Conservation (phyloP, 2,797 vertebrate genomes). For the Morus bassanus region DNA sequence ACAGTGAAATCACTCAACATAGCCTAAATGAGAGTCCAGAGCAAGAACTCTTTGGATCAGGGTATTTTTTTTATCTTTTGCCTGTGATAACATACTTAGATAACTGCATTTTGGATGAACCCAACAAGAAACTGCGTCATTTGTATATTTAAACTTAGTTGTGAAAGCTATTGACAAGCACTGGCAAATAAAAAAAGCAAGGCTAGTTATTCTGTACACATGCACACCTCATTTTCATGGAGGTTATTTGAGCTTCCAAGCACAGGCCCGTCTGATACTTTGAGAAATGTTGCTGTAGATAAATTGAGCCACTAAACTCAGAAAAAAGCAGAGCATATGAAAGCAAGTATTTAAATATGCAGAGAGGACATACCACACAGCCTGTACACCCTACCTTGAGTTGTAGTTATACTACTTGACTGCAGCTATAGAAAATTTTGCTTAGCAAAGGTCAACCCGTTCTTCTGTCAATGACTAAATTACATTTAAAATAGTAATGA, state of each 20-base stretch:
- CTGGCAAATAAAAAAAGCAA: not conserved
- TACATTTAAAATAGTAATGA: slow-evolving; percentile 8
- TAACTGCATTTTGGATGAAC: not conserved
- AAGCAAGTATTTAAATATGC: not conserved
- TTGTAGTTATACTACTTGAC: not conserved
- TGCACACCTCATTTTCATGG: not conserved
- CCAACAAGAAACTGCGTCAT: not conserved
- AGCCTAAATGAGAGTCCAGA: not conserved
- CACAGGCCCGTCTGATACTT: not conserved
- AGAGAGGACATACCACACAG: not conserved
- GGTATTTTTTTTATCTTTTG: not conserved
- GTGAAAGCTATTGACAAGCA: not conserved
- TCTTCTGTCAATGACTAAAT: slow-evolving; percentile 2
- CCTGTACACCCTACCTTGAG: not conserved
- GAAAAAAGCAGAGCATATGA: not conserved
- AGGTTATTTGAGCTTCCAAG: not conserved
- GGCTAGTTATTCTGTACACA: not conserved
- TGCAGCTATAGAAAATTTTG: not conserved
- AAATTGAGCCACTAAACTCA: not conserved
- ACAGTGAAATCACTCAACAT: not conserved
- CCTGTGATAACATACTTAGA: not conserved
- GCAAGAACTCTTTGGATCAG: not conserved
- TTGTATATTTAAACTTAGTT: not conserved
- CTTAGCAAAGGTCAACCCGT: not conserved
- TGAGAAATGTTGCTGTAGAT: not conserved